These are phyloP conservation scores for Latrodectus geometricus DNA, from an alignment of 1,140 invertebrate genomes.

Conservation along the genomic window DNA sequence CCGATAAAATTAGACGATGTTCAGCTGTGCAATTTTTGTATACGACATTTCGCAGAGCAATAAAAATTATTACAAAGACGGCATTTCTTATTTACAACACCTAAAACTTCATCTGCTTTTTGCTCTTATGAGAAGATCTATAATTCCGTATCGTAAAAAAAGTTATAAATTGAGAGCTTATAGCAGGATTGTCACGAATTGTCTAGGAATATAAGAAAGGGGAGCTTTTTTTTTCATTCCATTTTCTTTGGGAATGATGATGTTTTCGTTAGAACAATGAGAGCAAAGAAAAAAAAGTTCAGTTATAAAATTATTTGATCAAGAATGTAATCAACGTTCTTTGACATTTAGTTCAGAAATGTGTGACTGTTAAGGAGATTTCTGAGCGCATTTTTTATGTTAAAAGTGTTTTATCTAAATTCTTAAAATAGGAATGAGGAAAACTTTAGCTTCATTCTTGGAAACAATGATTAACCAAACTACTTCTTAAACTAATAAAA, in stretches of 20 bases:
- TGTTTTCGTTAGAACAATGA: neutral
- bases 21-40: neutral
- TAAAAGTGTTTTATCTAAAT: no score
- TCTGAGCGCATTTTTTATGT: no score
- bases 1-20: conserved; percentile 19
- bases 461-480: neutral
- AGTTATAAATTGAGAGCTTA: neutral
- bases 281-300: neutral
- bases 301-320: neutral
- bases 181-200: neutral
- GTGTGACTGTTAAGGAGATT: no score
- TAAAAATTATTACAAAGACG: conserved; percentile 15
- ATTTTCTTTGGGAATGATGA: neutral
- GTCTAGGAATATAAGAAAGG: neutral
- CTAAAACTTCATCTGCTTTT: neutral
- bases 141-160: conserved; percentile 7
- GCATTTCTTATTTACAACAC: neutral
- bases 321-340: neutral
- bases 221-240: neutral
- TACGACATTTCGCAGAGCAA: neutral
- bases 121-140: neutral
- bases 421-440: no score
- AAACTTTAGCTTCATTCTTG: no score
- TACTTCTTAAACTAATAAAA: neutral
- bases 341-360: neutral